Conservation (phyloP, 2,797 vertebrate genomes). For the Furcifer pardalis region DNA sequence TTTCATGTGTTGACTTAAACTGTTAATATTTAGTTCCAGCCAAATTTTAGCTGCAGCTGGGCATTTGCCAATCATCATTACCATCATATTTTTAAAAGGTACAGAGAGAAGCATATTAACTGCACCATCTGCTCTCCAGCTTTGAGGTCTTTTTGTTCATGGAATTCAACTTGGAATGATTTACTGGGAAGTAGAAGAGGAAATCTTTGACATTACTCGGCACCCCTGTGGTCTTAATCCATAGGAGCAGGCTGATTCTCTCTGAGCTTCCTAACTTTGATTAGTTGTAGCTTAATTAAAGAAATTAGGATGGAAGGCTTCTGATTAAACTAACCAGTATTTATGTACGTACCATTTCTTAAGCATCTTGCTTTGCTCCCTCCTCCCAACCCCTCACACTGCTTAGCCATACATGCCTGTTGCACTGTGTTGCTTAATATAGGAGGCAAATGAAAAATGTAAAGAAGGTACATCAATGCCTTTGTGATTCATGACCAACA, state of each 20-base stretch:
- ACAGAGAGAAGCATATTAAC: conserved; percentile 72
- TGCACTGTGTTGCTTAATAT: conserved; percentile 55
- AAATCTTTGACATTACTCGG: conserved; percentile 78
- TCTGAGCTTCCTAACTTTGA: conserved; percentile 78
- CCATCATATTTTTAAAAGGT: not conserved
- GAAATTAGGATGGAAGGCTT: conserved; percentile 72
- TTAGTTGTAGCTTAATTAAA: conserved; percentile 84
- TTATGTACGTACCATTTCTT: conserved; percentile 54
- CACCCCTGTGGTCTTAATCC: conserved; percentile 80
- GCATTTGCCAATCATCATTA: conserved; percentile 35
- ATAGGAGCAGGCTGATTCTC: conserved; percentile 72
- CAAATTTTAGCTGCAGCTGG: conserved; percentile 54
- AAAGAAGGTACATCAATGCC: conserved; percentile 37
- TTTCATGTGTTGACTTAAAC: not conserved
- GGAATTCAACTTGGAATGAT: conserved; percentile 53
- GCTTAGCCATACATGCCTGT: conserved; percentile 36
- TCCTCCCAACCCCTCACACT: not conserved
- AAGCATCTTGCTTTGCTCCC: conserved; percentile 26
- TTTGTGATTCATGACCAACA: conserved; percentile 39
- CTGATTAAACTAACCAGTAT: conserved; percentile 65
- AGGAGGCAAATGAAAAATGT: conserved; percentile 55
- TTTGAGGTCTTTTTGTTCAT: conserved; percentile 75
- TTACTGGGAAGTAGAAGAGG: conserved; percentile 63
- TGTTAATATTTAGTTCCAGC: conserved; percentile 28
- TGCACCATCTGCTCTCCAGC: conserved; percentile 86